Evolutionary conservation across 2,113 vertebrate genomes (phyloP), one percentile per base, ranked within the genome.

Genomic region (Aplodontia rufa): DNA sequence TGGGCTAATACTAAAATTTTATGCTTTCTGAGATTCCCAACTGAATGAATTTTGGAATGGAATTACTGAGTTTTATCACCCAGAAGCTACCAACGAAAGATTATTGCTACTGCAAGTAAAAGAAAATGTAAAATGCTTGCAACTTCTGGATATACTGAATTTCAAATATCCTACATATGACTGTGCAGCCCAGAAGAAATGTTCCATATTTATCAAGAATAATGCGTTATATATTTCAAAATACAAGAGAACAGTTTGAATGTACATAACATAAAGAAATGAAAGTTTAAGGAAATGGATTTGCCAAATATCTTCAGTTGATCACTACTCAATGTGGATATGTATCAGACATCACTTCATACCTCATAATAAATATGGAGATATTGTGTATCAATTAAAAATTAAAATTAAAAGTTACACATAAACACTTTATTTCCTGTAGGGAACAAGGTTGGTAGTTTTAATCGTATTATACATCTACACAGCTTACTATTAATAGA

Each of bases 31-130:
- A 87, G 22, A 91, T 66, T 96, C 32, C 51, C 51, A 79, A 22
- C 4, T 87, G 80, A 87, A 97, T 91, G 55, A n/a, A 3, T 93
- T 94, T 94, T 87, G 58, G 20, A 91, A 93, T 85, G 93, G 32
- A 91, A 86, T 95, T 93, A 55, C 40, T 91, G 47, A 69, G 55
- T 94, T 97, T 90, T 92, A 94, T 97, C 2, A 94, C 69, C 11
- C 7, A 89, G 42, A 69, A 94, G 42, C 62, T 89, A 89, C 16
- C 62, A 10, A 81, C 95, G 78, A 86, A 91, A 42, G 26, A 74
- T 78, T 82, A 90, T 0, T 76, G 66, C 13, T 51, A 64, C 32
- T 83, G 12, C n/a, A 66, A 22, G 68, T 5, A 5, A 72, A 62
- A 87, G 5, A 71, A 94, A 92, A 69, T 75, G 53, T 8, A 83